Base-by-base conservation (phyloP, 2,888 invertebrate species). In the Drosophila differens region DNA sequence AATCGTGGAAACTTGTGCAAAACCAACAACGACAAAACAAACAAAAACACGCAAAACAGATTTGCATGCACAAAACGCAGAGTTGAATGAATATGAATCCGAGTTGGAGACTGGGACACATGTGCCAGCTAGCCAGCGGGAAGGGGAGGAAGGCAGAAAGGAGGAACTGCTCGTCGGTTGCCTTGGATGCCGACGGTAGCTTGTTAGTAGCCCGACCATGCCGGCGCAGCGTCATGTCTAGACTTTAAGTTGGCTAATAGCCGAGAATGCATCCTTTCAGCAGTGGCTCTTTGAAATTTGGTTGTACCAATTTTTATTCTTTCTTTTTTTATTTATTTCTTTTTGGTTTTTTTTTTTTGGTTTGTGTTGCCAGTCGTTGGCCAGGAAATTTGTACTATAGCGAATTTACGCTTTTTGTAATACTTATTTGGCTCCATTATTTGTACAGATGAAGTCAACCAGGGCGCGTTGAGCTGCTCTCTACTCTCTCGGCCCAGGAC, bases 201-300 rank as follows among this genome's bases (percentile, higher is more conserved):
- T 86, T 83, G 83, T 83, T 83, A 83, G 70, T 74, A 76, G 70
- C 72, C 54, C 54, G 58, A 33, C 39, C 55, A 47, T 52, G 39
- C 33, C 47, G 39, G 16, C 32, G 6, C 49, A 59, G 44, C 62
- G 64, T 39, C 41, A 64, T 76, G 89, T 89, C 89, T 89, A 84
- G 89, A 86, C 86, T 86, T 86, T 76, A 86, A 85, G 89, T 86
- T 86, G 86, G 84, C 89, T 86, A 86, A 86, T 89, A 89, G 86
- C 79, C 73, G 75, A 80, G 60, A 69, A 80, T 51, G 70, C 73
- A 58, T 70, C 75, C 62, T 81, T 75, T 76, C 78, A 77, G 52
- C 33, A 47, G 49, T 28, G 39, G 54, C 72, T 79, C 65, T 72
- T 73, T 77, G 28, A 73, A 76, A 73, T 72, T 76, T 68, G 76